A percentile compares a stretch with the other conserved stretches of the same genome.
Evolutionary conservation across 2,113 vertebrate genomes (phyloP).

Genomic region (Microtus ochrogaster): DNA sequence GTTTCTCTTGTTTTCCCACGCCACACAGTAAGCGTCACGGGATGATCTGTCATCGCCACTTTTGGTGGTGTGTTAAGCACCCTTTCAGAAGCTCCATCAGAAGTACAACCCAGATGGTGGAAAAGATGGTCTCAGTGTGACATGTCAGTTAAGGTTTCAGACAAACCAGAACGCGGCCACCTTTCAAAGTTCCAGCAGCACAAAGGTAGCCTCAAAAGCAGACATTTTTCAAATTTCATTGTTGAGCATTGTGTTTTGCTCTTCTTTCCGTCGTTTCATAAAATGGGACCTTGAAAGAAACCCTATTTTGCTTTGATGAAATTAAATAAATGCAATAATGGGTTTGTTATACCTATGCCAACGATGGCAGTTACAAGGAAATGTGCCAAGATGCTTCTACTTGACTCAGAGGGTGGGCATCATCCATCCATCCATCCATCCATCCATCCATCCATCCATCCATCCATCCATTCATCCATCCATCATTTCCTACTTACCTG

Average conservation of each 20-base stretch:
- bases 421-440: background rate
- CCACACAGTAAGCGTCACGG: background rate
- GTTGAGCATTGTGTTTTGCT: background rate
- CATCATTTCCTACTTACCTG: background rate
- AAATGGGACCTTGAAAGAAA: background rate
- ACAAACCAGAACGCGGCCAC: background rate
- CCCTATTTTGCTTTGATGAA: background rate
- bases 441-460: too few relatives aligned
- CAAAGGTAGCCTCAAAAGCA: background rate
- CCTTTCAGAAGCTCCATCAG: background rate
- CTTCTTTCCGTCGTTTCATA: background rate
- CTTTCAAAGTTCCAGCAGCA: background rate
- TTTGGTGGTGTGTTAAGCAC: background rate
- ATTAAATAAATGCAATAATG: background rate
- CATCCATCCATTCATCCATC: too few relatives aligned
- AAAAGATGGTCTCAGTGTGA: constrained; percentile 42
- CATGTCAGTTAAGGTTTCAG: background rate
- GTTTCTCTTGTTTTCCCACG: background rate
- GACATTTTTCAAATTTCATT: background rate
- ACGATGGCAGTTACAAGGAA: background rate
- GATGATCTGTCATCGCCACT: background rate
- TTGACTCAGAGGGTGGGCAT: background rate
- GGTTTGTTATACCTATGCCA: background rate
- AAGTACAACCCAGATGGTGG: background rate
- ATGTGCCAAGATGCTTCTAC: background rate